phyloP scores from a whole-genome alignment of 1,140 invertebrate species.

The Drosophila auraria region DNA sequence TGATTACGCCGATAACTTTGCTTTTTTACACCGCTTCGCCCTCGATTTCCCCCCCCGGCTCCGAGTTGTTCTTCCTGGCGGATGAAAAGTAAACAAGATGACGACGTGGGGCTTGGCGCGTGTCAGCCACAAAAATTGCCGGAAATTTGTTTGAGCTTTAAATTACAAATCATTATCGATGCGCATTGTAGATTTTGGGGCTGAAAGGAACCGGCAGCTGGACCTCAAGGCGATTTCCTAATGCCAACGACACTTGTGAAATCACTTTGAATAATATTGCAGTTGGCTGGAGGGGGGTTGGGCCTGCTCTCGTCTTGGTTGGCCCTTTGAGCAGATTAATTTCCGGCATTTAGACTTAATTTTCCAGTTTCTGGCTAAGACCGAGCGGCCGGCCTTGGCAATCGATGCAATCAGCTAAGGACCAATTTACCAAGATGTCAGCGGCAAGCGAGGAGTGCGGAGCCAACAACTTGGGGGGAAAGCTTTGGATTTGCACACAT shows the following conservation, averaged over 20 bases:
- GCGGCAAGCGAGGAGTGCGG: slow-evolving; percentile 36
- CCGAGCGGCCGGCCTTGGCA: slow-evolving; percentile 14
- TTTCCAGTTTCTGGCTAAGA: slow-evolving; percentile 57
- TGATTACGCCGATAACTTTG: slow-evolving; percentile 75
- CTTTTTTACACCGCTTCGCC: slow-evolving; percentile 32
- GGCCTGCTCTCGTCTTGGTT: slow-evolving; percentile 12
- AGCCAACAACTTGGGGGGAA: slow-evolving; percentile 21
- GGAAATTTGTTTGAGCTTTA: slow-evolving; percentile 78
- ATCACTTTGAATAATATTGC: slow-evolving; percentile 79
- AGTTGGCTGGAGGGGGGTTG: slow-evolving; percentile 33
- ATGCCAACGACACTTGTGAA: slow-evolving; percentile 79
- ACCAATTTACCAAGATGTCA: slow-evolving; percentile 82
- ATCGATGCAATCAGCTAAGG: slow-evolving; percentile 82
- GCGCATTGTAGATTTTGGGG: slow-evolving; percentile 71
- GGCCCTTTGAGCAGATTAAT: slow-evolving; percentile 73
- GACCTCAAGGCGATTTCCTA: slow-evolving; percentile 65
- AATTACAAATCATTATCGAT: slow-evolving; percentile 83
- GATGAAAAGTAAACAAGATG: slow-evolving; percentile 52
- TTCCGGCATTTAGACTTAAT: slow-evolving; percentile 79
- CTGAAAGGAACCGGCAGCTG: slow-evolving; percentile 31
- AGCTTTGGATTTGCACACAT: slow-evolving; percentile 82
- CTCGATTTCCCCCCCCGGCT: slow-evolving; percentile 7
- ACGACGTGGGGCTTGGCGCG: slow-evolving; percentile 15
- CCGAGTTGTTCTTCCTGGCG: slow-evolving; percentile 28
- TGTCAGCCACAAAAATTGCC: slow-evolving; percentile 64